Conservation (phyloP, 2,113 vertebrate species). For the Nettapus auritus region DNA sequence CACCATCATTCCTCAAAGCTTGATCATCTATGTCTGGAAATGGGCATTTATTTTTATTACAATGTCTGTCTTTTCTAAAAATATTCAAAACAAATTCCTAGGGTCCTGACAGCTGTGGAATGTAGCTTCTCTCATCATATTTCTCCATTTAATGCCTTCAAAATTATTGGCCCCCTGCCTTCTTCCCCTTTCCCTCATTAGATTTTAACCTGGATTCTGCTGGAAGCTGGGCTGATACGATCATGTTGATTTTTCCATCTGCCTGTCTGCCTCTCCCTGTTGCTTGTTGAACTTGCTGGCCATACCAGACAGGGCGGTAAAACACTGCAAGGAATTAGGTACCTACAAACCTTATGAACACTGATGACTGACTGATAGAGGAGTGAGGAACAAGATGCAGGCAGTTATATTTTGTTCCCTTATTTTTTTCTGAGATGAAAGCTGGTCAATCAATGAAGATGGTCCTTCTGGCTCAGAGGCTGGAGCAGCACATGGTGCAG, state of each 20-base stretch:
- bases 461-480: background rate
- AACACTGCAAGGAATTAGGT: background rate
- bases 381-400: background rate
- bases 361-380: background rate
- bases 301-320: background rate
- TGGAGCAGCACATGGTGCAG: background rate
- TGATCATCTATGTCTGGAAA: constrained; percentile 18
- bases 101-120: constrained; percentile 12
- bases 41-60: constrained; percentile 29
- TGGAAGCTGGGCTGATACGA: background rate
- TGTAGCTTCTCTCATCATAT: constrained; percentile 1
- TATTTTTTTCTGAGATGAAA: background rate
- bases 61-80: constrained; percentile 16
- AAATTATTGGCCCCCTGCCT: background rate
- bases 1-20: constrained; percentile 5
- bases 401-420: background rate
- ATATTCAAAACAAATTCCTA: constrained; percentile 30
- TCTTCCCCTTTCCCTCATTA: background rate
- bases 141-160: background rate
- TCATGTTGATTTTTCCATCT: background rate
- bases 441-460: background rate
- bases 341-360: background rate
- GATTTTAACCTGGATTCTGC: background rate
- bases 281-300: background rate
- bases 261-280: background rate